Base-by-base conservation (phyloP, 92 coral and sea anemone genomes). In the Plumapathes pennacea region DNA sequence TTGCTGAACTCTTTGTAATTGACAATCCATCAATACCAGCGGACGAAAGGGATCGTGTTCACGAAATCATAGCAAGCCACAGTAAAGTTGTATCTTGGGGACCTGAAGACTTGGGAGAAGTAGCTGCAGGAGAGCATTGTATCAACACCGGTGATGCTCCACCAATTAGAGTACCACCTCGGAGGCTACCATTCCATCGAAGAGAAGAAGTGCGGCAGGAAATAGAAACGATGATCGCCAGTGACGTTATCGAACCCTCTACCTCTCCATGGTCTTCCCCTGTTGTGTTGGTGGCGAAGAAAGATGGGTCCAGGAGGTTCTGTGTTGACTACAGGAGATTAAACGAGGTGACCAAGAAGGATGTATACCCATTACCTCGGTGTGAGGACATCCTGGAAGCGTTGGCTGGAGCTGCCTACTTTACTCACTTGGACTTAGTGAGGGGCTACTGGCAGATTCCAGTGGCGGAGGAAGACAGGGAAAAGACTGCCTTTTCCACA, bases 271-370 rank as follows among this genome's bases (percentile, higher is more conserved):
- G 69, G 76, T 53, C 36, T 9, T 57, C 67, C 19, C 69, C 32
- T 11, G 67, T 66, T 32, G 82, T 75, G n/a, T 24, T 66, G 31
- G 76, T 66, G 7, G 10, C 59, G 1, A 57, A 38, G 5, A 64
- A 66, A 23, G 46, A 57, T 23, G 76, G 56, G 13, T n/a, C 47
- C 1, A 45, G 25, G 18, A 20, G 69, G 24, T 75, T 28, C 28
- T 66, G 82, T 57, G 55, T 65, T 10, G 83, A 67, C 50, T 76
- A 54, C 20, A 62, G 62, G 14, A 75, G n/a, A 22, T 43, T 76
- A 5, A 76, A 76, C 34, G 18, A 29, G 18, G 69, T 66, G 18
- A 76, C 76, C 38, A 47, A 36, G 15, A 67, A 76, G 49, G 83
- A 67, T 32, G 46, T 55, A 15, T 67, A 66, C 56, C 83, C 70